Base-by-base conservation (phyloP, 2,113 vertebrate genomes). In the Nothocercus julius region DNA sequence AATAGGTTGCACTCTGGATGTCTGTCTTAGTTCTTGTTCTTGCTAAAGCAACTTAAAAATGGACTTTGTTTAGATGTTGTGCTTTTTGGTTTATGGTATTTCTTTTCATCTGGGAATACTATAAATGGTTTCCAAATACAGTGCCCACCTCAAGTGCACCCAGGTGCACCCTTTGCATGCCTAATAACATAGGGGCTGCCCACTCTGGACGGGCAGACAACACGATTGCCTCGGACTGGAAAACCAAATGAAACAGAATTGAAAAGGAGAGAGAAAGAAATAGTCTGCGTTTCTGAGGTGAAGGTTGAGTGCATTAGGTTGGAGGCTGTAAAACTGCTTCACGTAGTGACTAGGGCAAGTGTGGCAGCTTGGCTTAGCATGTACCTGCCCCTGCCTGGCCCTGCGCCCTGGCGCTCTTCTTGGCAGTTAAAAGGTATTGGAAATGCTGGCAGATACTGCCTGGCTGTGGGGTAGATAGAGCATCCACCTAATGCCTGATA, bases 181-280 rank as follows among this genome's bases (percentile, higher is more conserved):
- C 64, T 80, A 6, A 62, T 85, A 58, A 42, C 78, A 30, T 54
- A 91, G 67, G 42, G 95, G 34, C 74, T n/a, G 30, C 87, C 92
- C 89, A 5, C 66, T 58, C 49, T 0, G 0, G 38, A 87, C 63
- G 63, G 69, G 54, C 53, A 72, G 47, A 79, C 58, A 82, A 22
- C 49, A 69, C 63, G 87, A 79, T 93, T 87, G 58, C 13, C 22
- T 92, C 80, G 87, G 75, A 87, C 47, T 90, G 81, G 80, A 78
- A 87, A 92, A 95, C 69, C 49, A 66, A 92, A 89, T 79, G 30
- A 85, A 82, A 45, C 36, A 4, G 11, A 85, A 54, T 67, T 82
- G 70, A 66, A 56, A 36, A 84, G 54, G 56, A 62, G 42, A 36
- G 11, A 56, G 68, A 58, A 87, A 82, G 11, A 82, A 53, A 54